These are phyloP conservation scores for Pelochelys cantorii DNA, from an alignment of 2,797 vertebrate species.

Conservation along the genomic window DNA sequence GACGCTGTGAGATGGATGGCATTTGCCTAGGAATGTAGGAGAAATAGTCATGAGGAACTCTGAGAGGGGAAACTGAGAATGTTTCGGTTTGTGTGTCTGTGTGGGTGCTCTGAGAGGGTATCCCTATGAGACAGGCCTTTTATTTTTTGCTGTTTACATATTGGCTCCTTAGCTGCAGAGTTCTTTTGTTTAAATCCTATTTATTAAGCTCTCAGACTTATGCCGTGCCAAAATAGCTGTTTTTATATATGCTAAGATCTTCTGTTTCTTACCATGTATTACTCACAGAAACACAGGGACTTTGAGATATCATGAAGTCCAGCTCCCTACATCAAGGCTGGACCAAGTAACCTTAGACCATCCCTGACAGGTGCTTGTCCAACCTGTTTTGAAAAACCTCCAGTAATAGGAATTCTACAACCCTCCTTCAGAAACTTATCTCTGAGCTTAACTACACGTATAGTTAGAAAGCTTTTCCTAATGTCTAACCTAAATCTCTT, in stretches of 20 bases:
- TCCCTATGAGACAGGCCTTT: background rate
- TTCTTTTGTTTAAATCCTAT: background rate
- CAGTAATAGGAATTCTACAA: no score
- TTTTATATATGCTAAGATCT: background rate
- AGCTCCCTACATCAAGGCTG: no score
- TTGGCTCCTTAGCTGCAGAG: background rate
- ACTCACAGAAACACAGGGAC: no score
- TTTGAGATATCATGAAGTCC: no score
- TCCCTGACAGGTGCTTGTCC: no score
- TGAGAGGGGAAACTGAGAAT: background rate
- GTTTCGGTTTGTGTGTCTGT: no score
- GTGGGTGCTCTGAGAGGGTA: background rate
- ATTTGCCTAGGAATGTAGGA: background rate
- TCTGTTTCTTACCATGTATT: background rate
- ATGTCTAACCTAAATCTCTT: background rate
- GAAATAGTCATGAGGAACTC: background rate
- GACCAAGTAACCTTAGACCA: no score
- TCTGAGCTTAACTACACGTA: background rate
- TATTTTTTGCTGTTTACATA: background rate
- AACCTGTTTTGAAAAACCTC: no score
- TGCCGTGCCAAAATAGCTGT: background rate
- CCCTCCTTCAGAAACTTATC: no score
- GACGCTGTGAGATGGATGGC: background rate
- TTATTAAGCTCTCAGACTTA: background rate
- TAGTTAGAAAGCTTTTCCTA: background rate